These are phyloP conservation scores for Aspiorhynchus laticeps DNA, from an alignment of 2,113 vertebrate genomes.

Conservation along the genomic window DNA sequence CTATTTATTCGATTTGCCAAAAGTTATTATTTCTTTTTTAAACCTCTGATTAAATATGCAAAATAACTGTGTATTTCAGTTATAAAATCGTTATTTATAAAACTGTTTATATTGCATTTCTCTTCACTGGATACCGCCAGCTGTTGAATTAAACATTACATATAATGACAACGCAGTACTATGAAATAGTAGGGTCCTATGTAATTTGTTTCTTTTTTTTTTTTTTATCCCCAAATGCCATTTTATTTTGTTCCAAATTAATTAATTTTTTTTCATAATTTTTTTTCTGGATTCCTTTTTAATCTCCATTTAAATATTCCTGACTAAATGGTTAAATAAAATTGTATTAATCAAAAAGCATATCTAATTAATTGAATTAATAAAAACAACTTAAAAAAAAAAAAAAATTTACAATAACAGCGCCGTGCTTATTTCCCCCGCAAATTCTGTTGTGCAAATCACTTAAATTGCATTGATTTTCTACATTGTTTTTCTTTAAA, in stretches of 20 bases:
- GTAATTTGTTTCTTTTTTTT: too few species aligned
- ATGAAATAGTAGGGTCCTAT: too few species aligned
- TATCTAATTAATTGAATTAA: too few species aligned
- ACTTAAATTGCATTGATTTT: background rate
- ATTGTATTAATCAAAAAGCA: too few species aligned
- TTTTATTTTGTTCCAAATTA: too few species aligned
- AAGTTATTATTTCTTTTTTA: too few species aligned
- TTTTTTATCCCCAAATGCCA: background rate
- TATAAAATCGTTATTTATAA: background rate
- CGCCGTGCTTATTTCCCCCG: too few species aligned
- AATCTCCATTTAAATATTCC: too few species aligned
- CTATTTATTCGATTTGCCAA: background rate
- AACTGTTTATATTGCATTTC: background rate
- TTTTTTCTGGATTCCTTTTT: background rate
- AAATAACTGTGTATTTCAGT: background rate
- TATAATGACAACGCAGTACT: background rate
- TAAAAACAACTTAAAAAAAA: too few species aligned
- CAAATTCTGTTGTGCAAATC: background rate
- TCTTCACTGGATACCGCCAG: background rate
- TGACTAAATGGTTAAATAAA: too few species aligned
- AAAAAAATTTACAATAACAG: background rate
- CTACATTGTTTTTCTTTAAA: background rate
- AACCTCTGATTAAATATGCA: background rate
- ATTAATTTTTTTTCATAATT: background rate
- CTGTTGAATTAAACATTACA: background rate